phyloP scores from a whole-genome alignment of 2,113 vertebrate species.

The Proterorhinus semilunaris region DNA sequence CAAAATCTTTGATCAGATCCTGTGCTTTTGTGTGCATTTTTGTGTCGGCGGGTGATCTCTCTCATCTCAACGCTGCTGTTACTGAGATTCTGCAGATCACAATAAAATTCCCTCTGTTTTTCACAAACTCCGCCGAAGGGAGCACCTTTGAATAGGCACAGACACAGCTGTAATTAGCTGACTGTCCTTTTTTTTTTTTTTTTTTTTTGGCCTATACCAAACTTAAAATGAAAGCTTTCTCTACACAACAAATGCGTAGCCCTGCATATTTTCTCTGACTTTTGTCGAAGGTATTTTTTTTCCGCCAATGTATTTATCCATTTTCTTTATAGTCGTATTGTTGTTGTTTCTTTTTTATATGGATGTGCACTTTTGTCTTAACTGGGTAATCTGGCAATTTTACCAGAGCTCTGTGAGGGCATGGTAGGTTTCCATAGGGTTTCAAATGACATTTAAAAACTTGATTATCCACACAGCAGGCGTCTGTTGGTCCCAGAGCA shows the following conservation, averaged over 20 bases:
- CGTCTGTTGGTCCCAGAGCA: slow-evolving; percentile 4
- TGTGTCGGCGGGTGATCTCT: neutral
- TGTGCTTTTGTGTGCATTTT: no score
- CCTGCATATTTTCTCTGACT: neutral
- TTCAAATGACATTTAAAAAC: no score
- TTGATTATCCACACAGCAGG: no score
- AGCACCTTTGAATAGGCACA: slow-evolving; percentile 26
- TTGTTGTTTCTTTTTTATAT: no score
- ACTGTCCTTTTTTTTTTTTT: neutral
- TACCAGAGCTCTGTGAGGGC: no score
- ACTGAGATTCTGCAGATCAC: slow-evolving; percentile 19
- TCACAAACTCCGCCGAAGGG: slow-evolving; percentile 33
- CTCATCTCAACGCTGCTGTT: neutral
- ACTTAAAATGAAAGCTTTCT: slow-evolving; percentile 1
- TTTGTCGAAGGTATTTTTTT: neutral
- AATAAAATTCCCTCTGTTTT: slow-evolving; percentile 11
- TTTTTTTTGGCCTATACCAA: neutral
- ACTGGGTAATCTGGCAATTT: no score
- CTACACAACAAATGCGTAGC: neutral
- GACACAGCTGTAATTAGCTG: slow-evolving; percentile 14
- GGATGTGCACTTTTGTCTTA: no score
- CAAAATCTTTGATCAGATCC: no score
- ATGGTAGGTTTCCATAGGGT: no score
- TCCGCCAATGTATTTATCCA: no score
- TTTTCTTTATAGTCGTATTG: no score